Evolutionary conservation across 1,140 invertebrate species (phyloP).

Genomic region (Bombyx mandarina): DNA sequence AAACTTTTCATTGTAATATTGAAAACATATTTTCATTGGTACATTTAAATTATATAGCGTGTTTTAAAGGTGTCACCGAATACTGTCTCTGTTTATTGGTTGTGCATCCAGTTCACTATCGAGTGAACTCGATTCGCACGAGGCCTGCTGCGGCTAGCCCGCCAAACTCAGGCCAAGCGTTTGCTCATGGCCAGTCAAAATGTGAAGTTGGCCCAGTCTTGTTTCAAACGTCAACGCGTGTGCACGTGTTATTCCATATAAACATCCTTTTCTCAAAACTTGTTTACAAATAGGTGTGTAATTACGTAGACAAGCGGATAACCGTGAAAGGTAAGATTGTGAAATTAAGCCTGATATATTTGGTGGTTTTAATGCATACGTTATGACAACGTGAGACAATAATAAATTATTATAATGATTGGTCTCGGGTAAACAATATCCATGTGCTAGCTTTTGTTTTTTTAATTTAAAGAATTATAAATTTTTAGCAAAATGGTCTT

Average conservation of each 20-base stretch:
- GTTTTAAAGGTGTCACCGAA: too few relatives aligned
- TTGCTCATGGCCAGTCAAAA: constrained; percentile 16
- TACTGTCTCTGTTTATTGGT: too few relatives aligned
- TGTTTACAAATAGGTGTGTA: constrained; percentile 59
- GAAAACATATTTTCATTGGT: too few relatives aligned
- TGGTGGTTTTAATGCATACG: too few relatives aligned
- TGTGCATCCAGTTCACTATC: too few relatives aligned
- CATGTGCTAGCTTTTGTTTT: constrained; percentile 32
- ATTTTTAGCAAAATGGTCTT: too few relatives aligned
- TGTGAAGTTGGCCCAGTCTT: constrained; percentile 20
- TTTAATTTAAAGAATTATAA: neutral
- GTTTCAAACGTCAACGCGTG: constrained; percentile 21
- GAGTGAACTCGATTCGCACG: constrained; percentile 43
- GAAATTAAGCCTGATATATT: constrained; percentile 29
- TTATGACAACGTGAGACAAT: too few relatives aligned
- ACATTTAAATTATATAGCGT: too few relatives aligned
- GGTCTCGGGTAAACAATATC: constrained; percentile 15
- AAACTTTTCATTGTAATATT: too few relatives aligned
- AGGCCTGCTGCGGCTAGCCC: neutral
- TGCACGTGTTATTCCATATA: constrained; percentile 24
- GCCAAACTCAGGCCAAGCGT: constrained; percentile 3
- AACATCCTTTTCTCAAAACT: constrained; percentile 13
- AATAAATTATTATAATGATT: neutral
- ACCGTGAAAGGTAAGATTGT: constrained; percentile 49
- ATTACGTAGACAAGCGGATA: constrained; percentile 39